A percentile compares a stretch with the other conserved stretches of the same genome.
phyloP scores from a whole-genome alignment of 2,113 vertebrate genomes.

The Condylura cristata region DNA sequence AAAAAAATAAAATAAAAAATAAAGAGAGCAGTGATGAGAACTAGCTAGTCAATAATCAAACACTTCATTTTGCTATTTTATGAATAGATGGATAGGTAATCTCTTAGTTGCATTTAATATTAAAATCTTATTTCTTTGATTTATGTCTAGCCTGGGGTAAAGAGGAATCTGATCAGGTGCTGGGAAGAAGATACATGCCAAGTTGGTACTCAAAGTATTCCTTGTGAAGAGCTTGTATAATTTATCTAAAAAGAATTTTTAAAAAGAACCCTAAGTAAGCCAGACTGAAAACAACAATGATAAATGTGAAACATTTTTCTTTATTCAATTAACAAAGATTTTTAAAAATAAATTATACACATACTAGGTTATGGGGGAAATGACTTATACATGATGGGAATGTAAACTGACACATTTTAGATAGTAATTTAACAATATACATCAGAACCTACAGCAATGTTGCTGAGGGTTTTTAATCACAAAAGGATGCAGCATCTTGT shows the following conservation, averaged over 20 bases:
- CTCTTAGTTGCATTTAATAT: neutral
- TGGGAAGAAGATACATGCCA: neutral
- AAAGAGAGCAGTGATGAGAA: neutral
- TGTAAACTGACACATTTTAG: slow-evolving; percentile 58
- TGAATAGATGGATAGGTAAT: neutral
- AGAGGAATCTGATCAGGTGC: neutral
- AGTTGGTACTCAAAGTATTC: neutral
- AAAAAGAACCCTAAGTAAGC: neutral
- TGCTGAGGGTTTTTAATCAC: too few relatives aligned
- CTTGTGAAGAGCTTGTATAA: neutral
- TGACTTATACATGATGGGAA: slow-evolving; percentile 46
- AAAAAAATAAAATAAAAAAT: too few relatives aligned
- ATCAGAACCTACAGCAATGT: slow-evolving; percentile 33
- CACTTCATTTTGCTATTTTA: neutral
- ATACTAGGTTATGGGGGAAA: slow-evolving; percentile 39
- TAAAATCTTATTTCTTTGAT: neutral
- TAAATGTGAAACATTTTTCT: slow-evolving; percentile 45
- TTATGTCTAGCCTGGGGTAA: neutral
- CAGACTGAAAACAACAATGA: slow-evolving; percentile 48
- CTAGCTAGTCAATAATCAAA: slow-evolving; percentile 4
- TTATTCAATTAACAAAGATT: slow-evolving; percentile 9
- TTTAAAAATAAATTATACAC: slow-evolving; percentile 39
- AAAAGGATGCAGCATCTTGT: too few relatives aligned
- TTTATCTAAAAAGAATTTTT: slow-evolving; percentile 52
- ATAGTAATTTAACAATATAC: slow-evolving; percentile 63